Evolutionary conservation across 1,140 invertebrate species (phyloP).

Genomic region (Tyrophagus putrescentiae): DNA sequence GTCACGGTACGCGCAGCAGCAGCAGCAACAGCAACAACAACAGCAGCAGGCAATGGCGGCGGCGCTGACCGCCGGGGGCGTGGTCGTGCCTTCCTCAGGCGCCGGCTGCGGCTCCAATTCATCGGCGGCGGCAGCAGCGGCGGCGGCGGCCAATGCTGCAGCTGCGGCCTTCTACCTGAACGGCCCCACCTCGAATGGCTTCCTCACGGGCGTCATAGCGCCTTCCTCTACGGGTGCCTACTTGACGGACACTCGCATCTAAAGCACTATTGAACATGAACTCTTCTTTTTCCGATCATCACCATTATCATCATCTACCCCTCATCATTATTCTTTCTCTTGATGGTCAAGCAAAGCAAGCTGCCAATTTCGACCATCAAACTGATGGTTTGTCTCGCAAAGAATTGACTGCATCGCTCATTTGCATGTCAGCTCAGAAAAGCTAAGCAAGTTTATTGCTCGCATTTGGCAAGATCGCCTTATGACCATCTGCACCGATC

Average conservation of each 20-base stretch:
- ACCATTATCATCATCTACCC: neutral
- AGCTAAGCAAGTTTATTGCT: no score
- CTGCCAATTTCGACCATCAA: no score
- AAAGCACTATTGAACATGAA: neutral
- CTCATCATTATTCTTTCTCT: no score
- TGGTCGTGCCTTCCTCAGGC: neutral
- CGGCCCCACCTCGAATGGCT: slow-evolving; percentile 3
- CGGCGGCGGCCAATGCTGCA: neutral
- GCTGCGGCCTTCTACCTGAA: neutral
- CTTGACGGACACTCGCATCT: slow-evolving; percentile 6
- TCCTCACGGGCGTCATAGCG: slow-evolving; percentile 9
- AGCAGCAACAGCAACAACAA: no score
- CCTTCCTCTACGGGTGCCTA: slow-evolving; percentile 12
- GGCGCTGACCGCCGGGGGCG: neutral
- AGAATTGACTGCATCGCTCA: no score
- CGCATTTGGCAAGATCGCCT: no score
- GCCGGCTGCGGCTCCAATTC: neutral
- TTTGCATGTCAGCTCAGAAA: neutral
- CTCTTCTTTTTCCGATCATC: neutral
- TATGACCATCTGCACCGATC: no score
- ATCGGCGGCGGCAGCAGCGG: neutral
- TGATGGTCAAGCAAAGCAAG: no score
- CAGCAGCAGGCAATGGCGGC: slow-evolving; percentile 1
- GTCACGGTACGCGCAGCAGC: no score
- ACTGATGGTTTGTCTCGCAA: no score